Evolutionary conservation across 2,797 vertebrate genomes (phyloP), one percentile per base, ranked within the genome.

Genomic region (Steatocranus sp.): DNA sequence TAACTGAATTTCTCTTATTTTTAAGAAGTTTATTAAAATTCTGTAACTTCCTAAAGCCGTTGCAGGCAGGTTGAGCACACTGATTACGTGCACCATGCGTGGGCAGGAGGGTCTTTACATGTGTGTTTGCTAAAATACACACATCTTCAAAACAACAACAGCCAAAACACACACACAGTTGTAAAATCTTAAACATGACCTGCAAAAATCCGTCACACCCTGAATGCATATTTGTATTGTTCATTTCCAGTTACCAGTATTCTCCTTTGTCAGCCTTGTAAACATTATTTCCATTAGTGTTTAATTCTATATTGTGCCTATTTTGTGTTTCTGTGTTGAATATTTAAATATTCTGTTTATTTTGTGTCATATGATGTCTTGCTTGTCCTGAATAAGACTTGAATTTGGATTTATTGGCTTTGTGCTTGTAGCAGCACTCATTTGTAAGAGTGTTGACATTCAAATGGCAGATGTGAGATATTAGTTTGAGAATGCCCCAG

Each of bases 271-370:
- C 66, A 83, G 51, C 49, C 78, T 58, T 83, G 81, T 84, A 48
- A 38, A 58, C 86, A 86, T 85, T 58, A 77, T 73, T 58, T 75
- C 9, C 46, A 75, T 74, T 48, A 8, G 30, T 73, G 54, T 80
- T 85, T 46, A 77, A 86, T 87, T 87, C 48, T 89, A 66, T 51
- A 74, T 34, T 86, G 87, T 93, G 81, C 86, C 76, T 86, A 74
- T 80, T 86, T 88, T 85, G 46, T 84, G 11, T 83, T 68, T 84
- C 30, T 83, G 23, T 83, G 53, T 82, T 84, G 11, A 76, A 4
- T 56, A 73, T 87, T 85, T 70, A 17, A 82, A 54, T 86, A 70
- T 78, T 79, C 68, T 48, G 68, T 73, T 74, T 27, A 14, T 75
- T 87, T 82, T 18, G 75, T 84, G 49, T 83, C 48, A 82, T 48